These are phyloP conservation scores for Sus cebifrons DNA, from an alignment of 2,797 vertebrate species.

Conservation along the genomic window DNA sequence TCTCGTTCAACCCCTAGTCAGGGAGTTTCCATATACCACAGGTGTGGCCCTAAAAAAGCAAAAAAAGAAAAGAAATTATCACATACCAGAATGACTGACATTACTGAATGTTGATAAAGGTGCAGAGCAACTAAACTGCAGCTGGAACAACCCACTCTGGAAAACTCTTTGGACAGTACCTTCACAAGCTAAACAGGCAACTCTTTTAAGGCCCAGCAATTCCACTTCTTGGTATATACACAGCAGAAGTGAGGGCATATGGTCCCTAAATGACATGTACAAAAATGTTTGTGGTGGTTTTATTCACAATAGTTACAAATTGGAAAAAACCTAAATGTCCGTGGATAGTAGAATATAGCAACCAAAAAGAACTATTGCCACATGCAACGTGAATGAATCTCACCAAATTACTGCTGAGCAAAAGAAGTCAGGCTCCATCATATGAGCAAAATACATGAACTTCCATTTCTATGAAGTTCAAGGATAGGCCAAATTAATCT, in stretches of 20 bases:
- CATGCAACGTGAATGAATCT: not conserved
- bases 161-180: not conserved
- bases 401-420: not conserved
- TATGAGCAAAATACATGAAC: not conserved
- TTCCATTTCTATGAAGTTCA: not conserved
- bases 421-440: not conserved
- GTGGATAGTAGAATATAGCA: no score
- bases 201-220: not conserved
- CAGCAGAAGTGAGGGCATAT: not conserved
- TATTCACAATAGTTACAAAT: not conserved
- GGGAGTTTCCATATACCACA: no score
- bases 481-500: not conserved
- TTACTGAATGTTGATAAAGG: accelerated
- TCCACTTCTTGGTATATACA: not conserved
- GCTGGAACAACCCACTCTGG: not conserved
- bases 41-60: no score
- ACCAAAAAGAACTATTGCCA: not conserved
- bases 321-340: not conserved
- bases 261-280: not conserved
- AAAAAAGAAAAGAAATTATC: no score
- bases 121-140: not conserved
- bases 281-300: not conserved
- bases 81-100: not conserved
- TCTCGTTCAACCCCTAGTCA: no score
- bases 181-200: no score